Evolutionary conservation across 2,113 vertebrate species (phyloP), one percentile per base, ranked within the genome.

Genomic region (Solea senegalensis): DNA sequence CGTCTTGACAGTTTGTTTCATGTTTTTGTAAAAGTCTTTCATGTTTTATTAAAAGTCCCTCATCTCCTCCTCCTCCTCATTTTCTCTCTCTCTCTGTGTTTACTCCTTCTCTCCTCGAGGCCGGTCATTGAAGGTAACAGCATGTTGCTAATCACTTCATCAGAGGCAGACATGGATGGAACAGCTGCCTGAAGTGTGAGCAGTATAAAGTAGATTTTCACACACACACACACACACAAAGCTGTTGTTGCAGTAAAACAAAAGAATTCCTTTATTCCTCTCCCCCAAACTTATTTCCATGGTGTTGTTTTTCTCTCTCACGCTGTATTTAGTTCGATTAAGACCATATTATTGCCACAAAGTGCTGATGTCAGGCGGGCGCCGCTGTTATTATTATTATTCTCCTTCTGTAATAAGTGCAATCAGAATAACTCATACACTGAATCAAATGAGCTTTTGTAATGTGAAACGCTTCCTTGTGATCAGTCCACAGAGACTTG

Each of bases 111-210:
- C 66, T 40, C 51, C 74, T 73, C 34, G 50, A 74, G 45, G 58
- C 50, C 11, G 7, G 55, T 56, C 62, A 40, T 27, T 41, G n/a
- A 34, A 34, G 34, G 49, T 61, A 61, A 49, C 74, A 72, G 63
- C 70, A 44, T 57, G 78, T 26, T 69, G 66, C 58, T 81, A 78
- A 84, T 81, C 82, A 72, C 74, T 71, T 78, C 66, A 72, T 81
- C 69, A 67, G 54, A 78, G 69, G 62, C 16, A 51, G 66, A 64
- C 34, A 34, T 34, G 34, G 34, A 52, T 56, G 46, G 16, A 48
- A 46, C 69, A 26, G 65, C 58, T 49, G 45, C 65, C 34, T 34
- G 34, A 34, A 34, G 34, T 34, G 34, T 2, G 34, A 60, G 56
- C 57, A 50, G 44, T 45, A 41, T 34, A 7, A 16, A 58, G 56